These are phyloP conservation scores for Choloepus didactylus DNA, from an alignment of 2,797 vertebrate genomes.

Conservation along the genomic window DNA sequence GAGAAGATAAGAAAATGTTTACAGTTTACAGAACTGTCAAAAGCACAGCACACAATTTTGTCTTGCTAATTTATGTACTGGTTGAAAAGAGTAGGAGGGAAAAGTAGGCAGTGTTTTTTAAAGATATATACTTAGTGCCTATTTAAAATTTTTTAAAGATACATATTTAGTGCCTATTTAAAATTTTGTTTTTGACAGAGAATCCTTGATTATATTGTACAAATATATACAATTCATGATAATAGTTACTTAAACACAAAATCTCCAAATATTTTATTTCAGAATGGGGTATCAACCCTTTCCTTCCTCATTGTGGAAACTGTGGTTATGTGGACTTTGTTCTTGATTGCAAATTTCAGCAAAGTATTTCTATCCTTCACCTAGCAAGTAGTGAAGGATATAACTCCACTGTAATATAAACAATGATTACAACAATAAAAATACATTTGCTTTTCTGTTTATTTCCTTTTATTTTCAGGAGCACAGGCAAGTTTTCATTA, in stretches of 20 bases:
- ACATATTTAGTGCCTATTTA: neutral
- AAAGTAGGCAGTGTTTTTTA: slow-evolving; percentile 24
- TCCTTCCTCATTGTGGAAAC: neutral
- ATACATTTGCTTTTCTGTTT: neutral
- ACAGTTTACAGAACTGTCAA: slow-evolving; percentile 8
- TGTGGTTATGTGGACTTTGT: neutral
- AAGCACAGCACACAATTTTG: neutral
- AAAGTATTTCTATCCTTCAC: neutral
- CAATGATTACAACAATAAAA: neutral
- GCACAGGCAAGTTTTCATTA: neutral
- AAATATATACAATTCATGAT: neutral
- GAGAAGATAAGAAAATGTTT: neutral
- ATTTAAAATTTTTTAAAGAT: slow-evolving; percentile 48
- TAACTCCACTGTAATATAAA: too few species aligned
- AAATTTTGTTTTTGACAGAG: slow-evolving; percentile 48
- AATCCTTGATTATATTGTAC: neutral
- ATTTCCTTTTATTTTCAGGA: slow-evolving; percentile 42
- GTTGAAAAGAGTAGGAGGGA: slow-evolving; percentile 6
- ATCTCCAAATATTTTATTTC: slow-evolving; percentile 1
- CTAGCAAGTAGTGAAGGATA: neutral
- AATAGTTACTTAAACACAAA: slow-evolving; percentile 12
- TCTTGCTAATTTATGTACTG: neutral
- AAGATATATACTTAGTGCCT: neutral
- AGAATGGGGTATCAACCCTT: neutral
- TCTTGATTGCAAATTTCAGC: neutral